Conservation (phyloP, 1,140 invertebrate species). For the Watersipora subatra region DNA sequence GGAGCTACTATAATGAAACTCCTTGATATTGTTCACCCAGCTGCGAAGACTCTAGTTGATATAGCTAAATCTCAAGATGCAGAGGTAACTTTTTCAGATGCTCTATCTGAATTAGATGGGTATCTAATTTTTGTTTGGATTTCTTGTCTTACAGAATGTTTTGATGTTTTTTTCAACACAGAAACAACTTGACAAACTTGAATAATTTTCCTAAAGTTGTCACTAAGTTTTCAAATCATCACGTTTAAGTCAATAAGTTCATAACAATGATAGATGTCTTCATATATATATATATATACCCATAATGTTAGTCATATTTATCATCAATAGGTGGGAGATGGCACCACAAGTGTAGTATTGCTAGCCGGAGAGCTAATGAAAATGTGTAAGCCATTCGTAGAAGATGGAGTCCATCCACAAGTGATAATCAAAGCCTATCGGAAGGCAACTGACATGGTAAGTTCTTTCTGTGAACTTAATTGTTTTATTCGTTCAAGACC, state of each 20-base stretch:
- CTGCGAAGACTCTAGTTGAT: constrained; percentile 91
- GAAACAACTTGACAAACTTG: too few relatives aligned
- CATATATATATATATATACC: too few relatives aligned
- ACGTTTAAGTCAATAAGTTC: too few relatives aligned
- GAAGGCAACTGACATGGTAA: constrained; percentile 57
- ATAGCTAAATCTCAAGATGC: constrained; percentile 99
- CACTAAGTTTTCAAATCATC: too few relatives aligned
- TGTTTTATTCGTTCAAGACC: too few relatives aligned
- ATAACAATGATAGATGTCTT: too few relatives aligned
- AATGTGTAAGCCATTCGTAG: constrained; percentile 83
- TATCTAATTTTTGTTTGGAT: background rate
- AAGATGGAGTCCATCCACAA: constrained; percentile 91
- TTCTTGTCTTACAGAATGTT: too few relatives aligned
- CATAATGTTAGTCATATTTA: too few relatives aligned
- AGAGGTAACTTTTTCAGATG: constrained; percentile 78
- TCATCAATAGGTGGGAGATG: constrained; percentile 76
- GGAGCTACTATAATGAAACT: constrained; percentile 97
- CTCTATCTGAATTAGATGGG: background rate
- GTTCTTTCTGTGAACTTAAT: constrained; percentile 3
- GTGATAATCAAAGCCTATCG: constrained; percentile 76
- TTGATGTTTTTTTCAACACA: too few relatives aligned
- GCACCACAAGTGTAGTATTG: constrained; percentile 89
- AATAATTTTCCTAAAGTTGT: too few relatives aligned
- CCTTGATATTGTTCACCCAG: constrained; percentile 91
- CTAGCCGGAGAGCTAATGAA: constrained; percentile 90